phyloP scores from a whole-genome alignment of 2,113 vertebrate genomes.

The Corvus moneduloides region DNA sequence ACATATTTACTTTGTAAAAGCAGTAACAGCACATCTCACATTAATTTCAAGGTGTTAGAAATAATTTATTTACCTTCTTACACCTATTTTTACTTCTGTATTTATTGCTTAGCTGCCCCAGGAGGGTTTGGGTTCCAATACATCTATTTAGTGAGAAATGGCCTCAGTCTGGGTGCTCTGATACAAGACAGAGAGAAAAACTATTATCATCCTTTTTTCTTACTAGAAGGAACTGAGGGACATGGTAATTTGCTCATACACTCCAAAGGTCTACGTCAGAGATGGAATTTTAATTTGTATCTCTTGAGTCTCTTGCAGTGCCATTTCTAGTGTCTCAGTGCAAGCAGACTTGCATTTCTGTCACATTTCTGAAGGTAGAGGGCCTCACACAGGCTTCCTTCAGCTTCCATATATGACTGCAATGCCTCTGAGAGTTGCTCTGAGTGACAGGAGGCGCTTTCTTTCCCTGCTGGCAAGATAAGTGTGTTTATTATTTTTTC shows the following conservation, averaged over 20 bases:
- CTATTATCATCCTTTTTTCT: background rate
- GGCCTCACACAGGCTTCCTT: background rate
- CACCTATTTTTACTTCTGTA: background rate
- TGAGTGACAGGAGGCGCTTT: background rate
- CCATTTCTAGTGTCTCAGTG: background rate
- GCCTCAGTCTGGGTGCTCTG: background rate
- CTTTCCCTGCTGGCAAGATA: background rate
- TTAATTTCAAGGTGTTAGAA: background rate
- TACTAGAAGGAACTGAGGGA: background rate
- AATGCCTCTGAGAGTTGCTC: background rate
- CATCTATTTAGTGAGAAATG: background rate
- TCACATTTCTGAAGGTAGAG: background rate
- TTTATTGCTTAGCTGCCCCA: background rate
- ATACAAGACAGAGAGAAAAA: background rate
- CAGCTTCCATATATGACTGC: background rate
- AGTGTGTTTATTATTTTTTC: slow-evolving; percentile 28
- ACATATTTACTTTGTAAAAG: background rate
- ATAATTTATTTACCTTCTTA: background rate
- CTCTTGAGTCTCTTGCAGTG: background rate
- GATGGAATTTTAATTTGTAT: slow-evolving; percentile 27
- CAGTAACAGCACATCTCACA: background rate
- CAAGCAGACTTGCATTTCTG: slow-evolving; percentile 27
- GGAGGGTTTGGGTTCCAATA: background rate
- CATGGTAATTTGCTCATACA: background rate
- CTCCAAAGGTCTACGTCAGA: slow-evolving; percentile 26